A percentile compares a stretch with the other conserved stretches of the same genome.
These are phyloP conservation scores for Pomatostomus ruficeps DNA, from an alignment of 2,113 vertebrate species.

Conservation along the genomic window DNA sequence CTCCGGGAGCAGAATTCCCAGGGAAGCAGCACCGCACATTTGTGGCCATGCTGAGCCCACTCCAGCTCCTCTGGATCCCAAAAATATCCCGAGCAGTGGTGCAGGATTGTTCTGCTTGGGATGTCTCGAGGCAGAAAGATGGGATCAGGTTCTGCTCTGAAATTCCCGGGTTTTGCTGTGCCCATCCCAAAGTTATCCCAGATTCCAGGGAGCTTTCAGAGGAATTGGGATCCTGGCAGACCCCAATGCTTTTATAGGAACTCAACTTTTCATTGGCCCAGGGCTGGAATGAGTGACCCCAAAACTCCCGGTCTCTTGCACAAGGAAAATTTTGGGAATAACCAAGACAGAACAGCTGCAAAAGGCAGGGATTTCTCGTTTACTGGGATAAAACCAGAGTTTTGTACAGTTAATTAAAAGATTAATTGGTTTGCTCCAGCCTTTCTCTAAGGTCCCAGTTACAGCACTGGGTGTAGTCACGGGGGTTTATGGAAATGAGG, in stretches of 20 bases:
- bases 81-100: not conserved
- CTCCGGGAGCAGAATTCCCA: not conserved
- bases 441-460: not conserved
- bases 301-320: not conserved
- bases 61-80: not conserved
- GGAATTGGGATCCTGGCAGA: not conserved
- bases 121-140: not conserved
- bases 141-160: not conserved
- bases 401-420: not conserved
- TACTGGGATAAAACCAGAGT: not conserved
- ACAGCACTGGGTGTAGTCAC: not conserved
- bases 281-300: not conserved
- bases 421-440: not conserved
- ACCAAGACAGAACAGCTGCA: not conserved
- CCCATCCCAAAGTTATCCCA: not conserved
- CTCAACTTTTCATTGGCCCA: not conserved
- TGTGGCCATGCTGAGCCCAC: not conserved
- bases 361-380: not conserved
- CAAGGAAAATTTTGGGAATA: not conserved
- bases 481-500: not conserved
- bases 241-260: accelerated
- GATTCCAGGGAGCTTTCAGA: not conserved
- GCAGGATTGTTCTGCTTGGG: not conserved
- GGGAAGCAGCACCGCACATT: not conserved
- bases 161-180: not conserved